These are phyloP conservation scores for Diorhabda sublineata DNA, from an alignment of 1,140 invertebrate species.

Conservation along the genomic window DNA sequence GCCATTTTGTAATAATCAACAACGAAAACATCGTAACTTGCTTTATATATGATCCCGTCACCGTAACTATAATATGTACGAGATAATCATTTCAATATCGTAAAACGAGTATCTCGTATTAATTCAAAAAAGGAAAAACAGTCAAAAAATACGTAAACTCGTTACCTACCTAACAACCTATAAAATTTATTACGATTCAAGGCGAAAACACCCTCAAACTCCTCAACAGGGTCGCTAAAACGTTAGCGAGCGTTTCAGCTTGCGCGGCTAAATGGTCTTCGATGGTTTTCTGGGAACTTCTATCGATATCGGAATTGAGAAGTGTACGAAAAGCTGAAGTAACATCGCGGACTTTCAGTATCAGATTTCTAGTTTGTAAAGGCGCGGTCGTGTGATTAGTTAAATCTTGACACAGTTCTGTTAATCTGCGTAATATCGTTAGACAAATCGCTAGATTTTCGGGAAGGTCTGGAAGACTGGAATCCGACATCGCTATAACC, in stretches of 20 bases:
- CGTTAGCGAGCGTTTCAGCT: conserved; percentile 75
- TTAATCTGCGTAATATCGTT: conserved; percentile 61
- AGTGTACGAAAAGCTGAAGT: conserved; percentile 70
- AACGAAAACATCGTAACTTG: too few relatives aligned
- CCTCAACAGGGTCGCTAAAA: conserved; percentile 73
- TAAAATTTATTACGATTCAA: conserved; percentile 34
- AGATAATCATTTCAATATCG: too few relatives aligned
- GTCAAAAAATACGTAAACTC: too few relatives aligned
- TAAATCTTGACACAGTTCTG: conserved; percentile 66
- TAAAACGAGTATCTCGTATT: too few relatives aligned
- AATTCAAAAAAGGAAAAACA: background rate
- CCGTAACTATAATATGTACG: too few relatives aligned
- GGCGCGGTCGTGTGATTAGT: conserved; percentile 71
- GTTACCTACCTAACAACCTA: too few relatives aligned
- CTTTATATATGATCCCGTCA: too few relatives aligned
- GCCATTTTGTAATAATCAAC: too few relatives aligned
- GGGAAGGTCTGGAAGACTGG: conserved; percentile 54
- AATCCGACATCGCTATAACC: conserved; percentile 71
- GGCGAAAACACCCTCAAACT: conserved; percentile 78
- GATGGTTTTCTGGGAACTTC: conserved; percentile 48
- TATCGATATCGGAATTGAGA: conserved; percentile 58
- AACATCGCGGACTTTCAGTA: conserved; percentile 74
- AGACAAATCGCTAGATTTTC: conserved; percentile 67
- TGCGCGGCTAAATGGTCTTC: conserved; percentile 65
- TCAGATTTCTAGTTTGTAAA: conserved; percentile 72